phyloP scores from a whole-genome alignment of 2,888 invertebrate genomes.

The Coenonympha glycerion region DNA sequence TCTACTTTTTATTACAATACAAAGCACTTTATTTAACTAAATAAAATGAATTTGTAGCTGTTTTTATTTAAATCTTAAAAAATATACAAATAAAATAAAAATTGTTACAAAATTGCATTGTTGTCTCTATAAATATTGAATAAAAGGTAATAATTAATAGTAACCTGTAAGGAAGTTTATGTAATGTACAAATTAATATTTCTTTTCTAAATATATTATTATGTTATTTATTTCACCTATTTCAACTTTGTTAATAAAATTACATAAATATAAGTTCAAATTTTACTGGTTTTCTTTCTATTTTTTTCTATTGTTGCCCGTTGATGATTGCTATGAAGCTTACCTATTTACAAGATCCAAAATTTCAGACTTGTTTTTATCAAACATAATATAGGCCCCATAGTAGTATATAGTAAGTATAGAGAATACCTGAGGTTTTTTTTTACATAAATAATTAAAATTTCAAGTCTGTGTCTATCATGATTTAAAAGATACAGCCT shows the following conservation, averaged over 20 bases:
- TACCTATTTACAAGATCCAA: too few species aligned
- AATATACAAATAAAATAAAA: constrained; percentile 33
- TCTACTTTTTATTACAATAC: constrained; percentile 16
- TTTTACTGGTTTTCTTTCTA: constrained; percentile 33
- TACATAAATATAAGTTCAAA: constrained; percentile 57
- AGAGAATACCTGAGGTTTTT: too few species aligned
- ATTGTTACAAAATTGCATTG: constrained; percentile 41
- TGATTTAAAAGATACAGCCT: too few species aligned
- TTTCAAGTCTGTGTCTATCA: too few species aligned
- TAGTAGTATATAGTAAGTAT: too few species aligned
- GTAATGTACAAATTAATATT: constrained; percentile 74
- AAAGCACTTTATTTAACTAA: constrained; percentile 21
- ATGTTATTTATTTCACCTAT: constrained; percentile 73
- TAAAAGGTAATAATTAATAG: constrained; percentile 52
- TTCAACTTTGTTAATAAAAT: constrained; percentile 63
- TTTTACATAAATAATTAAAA: too few species aligned
- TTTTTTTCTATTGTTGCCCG: constrained; percentile 14
- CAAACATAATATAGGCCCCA: too few species aligned
- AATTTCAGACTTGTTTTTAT: too few species aligned
- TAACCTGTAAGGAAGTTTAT: constrained; percentile 55
- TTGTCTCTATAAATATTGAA: constrained; percentile 53
- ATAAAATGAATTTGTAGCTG: constrained; percentile 19
- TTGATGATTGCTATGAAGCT: too few species aligned
- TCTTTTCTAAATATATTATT: constrained; percentile 64
- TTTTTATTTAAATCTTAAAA: constrained; percentile 28